These are phyloP conservation scores for Saguinus midas DNA, from an alignment of 2,113 vertebrate species.

Conservation along the genomic window DNA sequence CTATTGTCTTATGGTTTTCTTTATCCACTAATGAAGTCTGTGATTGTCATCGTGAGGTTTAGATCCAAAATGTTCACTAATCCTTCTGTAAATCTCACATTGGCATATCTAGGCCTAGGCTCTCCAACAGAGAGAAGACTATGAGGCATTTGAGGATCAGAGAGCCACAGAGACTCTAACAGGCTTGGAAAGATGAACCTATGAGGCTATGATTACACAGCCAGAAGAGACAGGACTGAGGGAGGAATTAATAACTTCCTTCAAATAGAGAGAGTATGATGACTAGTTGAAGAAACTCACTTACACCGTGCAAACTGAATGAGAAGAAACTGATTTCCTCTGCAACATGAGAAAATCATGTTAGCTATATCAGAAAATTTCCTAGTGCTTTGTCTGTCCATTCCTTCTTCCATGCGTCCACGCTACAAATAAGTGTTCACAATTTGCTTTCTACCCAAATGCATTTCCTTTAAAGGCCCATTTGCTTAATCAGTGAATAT, in stretches of 20 bases:
- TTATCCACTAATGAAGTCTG: slow-evolving; percentile 55
- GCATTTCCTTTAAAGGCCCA: neutral
- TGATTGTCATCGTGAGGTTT: slow-evolving; percentile 56
- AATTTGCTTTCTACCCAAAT: neutral
- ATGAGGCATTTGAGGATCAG: neutral
- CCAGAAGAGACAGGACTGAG: neutral
- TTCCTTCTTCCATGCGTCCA: neutral
- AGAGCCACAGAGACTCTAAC: neutral
- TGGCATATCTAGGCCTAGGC: slow-evolving; percentile 47
- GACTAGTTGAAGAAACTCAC: neutral
- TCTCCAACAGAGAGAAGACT: slow-evolving; percentile 31
- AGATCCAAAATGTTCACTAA: slow-evolving; percentile 68
- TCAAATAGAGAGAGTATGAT: neutral
- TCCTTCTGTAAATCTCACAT: slow-evolving; percentile 43
- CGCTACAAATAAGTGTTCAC: neutral
- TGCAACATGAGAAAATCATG: neutral
- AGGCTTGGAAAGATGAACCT: neutral
- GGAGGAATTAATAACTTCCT: neutral
- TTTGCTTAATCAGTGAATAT: neutral
- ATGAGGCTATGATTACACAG: neutral
- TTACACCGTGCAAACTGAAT: neutral
- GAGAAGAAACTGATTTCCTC: slow-evolving; percentile 34
- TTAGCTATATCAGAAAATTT: neutral
- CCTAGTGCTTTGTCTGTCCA: neutral
- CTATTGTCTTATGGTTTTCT: slow-evolving; percentile 5